Conservation (phyloP, 2,888 invertebrate species). For the Neoscelio sp. region DNA sequence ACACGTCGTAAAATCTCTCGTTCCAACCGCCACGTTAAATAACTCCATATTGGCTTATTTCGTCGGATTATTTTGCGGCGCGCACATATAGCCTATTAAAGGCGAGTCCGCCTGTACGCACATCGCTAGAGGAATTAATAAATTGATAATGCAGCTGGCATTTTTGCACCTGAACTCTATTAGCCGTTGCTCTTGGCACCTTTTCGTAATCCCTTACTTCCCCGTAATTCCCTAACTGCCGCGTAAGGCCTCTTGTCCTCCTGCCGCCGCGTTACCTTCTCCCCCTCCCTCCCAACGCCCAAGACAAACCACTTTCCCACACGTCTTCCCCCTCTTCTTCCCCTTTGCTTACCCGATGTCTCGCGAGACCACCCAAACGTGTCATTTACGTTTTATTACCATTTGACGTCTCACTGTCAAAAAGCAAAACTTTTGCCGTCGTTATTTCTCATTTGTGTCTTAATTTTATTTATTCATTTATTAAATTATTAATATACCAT, state of each 20-base stretch:
- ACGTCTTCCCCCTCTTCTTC: constrained; percentile 40
- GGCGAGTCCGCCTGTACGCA: constrained; percentile 18
- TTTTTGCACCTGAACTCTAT: constrained; percentile 77
- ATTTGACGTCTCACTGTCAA: not conserved
- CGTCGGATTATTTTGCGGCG: constrained; percentile 45
- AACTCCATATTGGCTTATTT: constrained; percentile 20
- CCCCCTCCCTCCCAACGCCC: constrained; percentile 38
- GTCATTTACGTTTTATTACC: constrained; percentile 1
- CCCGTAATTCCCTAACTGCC: constrained; percentile 75
- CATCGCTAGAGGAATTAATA: constrained; percentile 72
- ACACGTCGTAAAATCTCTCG: not conserved
- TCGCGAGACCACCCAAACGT: constrained; percentile 20
- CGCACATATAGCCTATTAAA: constrained; percentile 37
- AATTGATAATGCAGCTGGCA: constrained; percentile 79
- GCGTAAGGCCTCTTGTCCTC: constrained; percentile 65
- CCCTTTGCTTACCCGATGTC: constrained; percentile 18
- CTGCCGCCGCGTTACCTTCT: constrained; percentile 62
- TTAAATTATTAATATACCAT: too few species aligned
- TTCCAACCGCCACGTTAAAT: not conserved
- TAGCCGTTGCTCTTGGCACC: constrained; percentile 77
- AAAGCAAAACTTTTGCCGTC: too few species aligned
- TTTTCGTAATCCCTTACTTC: constrained; percentile 73
- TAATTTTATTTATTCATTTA: too few species aligned
- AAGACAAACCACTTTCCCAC: constrained; percentile 58
- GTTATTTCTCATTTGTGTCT: too few species aligned